Conservation (phyloP, 2,797 vertebrate genomes). For the Notamacropus eugenii region DNA sequence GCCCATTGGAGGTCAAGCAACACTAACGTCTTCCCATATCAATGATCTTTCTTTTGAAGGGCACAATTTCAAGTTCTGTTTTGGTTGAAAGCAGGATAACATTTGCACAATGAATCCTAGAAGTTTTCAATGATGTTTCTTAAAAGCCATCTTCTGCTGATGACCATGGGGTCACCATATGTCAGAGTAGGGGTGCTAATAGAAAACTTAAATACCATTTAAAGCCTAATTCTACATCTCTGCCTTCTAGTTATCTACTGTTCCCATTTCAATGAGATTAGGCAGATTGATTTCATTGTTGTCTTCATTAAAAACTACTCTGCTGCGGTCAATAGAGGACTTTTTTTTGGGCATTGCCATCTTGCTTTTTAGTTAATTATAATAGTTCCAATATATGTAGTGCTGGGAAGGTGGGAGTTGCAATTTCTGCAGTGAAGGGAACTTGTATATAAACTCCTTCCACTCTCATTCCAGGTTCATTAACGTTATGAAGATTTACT, state of each 20-base stretch:
- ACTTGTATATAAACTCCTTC: neutral
- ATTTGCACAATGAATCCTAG: neutral
- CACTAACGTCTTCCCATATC: neutral
- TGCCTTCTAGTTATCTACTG: neutral
- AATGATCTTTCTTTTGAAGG: neutral
- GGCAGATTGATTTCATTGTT: neutral
- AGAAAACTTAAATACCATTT: conserved; percentile 2
- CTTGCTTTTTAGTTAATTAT: neutral
- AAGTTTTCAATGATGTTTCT: neutral
- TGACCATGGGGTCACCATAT: neutral
- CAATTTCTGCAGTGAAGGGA: neutral
- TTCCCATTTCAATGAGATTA: neutral
- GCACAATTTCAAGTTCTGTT: conserved; percentile 30
- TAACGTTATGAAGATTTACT: neutral
- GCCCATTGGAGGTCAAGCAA: neutral
- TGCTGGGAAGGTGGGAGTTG: neutral
- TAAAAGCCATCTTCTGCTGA: neutral
- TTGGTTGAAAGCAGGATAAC: conserved; percentile 20
- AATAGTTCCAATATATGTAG: neutral
- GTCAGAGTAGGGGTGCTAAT: neutral
- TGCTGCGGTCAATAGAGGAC: neutral
- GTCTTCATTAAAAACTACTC: neutral
- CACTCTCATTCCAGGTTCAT: neutral
- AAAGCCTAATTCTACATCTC: neutral
- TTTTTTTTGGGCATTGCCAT: neutral